phyloP scores from a whole-genome alignment of 2,113 vertebrate species.

The Centropristis striata region DNA sequence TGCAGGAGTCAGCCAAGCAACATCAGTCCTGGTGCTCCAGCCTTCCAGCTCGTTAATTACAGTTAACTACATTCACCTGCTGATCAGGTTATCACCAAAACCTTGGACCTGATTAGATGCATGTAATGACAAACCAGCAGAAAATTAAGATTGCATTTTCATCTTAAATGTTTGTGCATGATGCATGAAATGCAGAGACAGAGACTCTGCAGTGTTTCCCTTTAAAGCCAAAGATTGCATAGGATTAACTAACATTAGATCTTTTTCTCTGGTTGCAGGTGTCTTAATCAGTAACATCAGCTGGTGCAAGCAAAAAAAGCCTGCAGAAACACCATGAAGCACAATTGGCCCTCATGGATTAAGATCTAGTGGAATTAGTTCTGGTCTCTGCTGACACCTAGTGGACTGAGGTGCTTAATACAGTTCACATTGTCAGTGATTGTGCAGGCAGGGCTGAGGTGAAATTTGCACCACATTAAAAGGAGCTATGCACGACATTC shows the following conservation, averaged over 20 bases:
- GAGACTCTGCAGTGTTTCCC: background rate
- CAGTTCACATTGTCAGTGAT: background rate
- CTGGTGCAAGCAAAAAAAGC: background rate
- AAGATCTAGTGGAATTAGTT: background rate
- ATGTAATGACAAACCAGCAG: background rate
- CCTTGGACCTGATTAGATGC: background rate
- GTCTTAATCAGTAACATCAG: background rate
- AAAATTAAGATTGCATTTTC: background rate
- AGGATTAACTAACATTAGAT: background rate
- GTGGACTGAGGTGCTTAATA: constrained; percentile 26
- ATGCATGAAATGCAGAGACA: background rate
- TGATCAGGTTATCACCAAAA: background rate
- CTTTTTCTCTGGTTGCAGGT: background rate
- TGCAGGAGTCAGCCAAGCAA: constrained; percentile 16
- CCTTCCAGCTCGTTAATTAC: background rate
- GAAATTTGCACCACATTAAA: background rate
- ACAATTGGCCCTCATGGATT: background rate
- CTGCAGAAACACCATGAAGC: background rate
- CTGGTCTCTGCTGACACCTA: constrained; percentile 68
- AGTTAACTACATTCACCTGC: background rate
- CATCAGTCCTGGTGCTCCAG: background rate
- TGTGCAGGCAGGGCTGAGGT: background rate
- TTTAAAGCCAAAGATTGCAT: background rate
- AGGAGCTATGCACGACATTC: no score
- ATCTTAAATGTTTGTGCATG: background rate